These are phyloP conservation scores for Dermatophagoides farinae DNA, from an alignment of 1,140 invertebrate genomes.

Conservation along the genomic window DNA sequence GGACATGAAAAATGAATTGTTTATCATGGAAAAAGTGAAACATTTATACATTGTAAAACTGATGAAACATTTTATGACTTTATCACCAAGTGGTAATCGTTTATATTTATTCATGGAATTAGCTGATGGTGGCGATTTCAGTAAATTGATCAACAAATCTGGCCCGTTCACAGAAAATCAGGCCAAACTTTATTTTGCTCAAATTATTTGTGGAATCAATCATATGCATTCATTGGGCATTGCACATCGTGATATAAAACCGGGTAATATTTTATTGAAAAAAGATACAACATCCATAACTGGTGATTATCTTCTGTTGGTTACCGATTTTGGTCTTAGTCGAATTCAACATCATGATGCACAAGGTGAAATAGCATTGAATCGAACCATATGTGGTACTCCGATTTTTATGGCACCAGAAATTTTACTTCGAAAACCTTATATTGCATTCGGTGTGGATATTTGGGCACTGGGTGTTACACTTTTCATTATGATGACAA, in stretches of 20 bases:
- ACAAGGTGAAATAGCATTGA: background rate
- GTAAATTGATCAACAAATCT: background rate
- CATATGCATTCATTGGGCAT: slow-evolving; percentile 7
- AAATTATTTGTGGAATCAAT: background rate
- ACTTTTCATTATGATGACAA: slow-evolving; percentile 38
- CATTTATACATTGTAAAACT: slow-evolving; percentile 10
- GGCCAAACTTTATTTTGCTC: background rate
- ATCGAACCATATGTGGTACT: slow-evolving; percentile 1
- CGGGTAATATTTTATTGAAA: slow-evolving; percentile 13
- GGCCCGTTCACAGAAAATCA: background rate
- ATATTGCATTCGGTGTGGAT: slow-evolving; percentile 43
- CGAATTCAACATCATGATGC: background rate
- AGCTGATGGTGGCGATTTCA: slow-evolving; percentile 6
- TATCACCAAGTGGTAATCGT: background rate
- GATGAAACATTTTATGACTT: slow-evolving; percentile 5
- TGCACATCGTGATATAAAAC: slow-evolving; percentile 16
- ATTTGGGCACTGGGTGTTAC: slow-evolving; percentile 91
- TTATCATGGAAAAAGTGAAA: slow-evolving; percentile 6
- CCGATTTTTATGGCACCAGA: slow-evolving; percentile 22
- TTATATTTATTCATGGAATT: slow-evolving; percentile 11
- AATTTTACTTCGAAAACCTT: slow-evolving; percentile 18
- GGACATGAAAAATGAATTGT: slow-evolving; percentile 8
- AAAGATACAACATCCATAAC: background rate
- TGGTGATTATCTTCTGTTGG: background rate
- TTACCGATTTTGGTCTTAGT: slow-evolving; percentile 14